phyloP scores from a whole-genome alignment of 37 sponge, comb jelly and placozoan species.

The Hexactinellida sp. region DNA sequence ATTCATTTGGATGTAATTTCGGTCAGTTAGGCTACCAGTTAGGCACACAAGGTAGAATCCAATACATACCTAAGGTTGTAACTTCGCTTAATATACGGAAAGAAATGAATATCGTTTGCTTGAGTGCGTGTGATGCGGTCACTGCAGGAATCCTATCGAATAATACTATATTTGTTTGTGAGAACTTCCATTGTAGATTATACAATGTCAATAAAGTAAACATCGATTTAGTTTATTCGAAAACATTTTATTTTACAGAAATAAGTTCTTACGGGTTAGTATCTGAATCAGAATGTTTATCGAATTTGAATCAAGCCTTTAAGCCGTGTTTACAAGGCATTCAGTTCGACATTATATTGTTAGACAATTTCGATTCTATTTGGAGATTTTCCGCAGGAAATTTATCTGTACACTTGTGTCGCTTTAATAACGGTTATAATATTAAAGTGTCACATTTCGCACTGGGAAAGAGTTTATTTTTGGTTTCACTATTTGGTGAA shows the following conservation, averaged over 20 bases:
- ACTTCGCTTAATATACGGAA: neutral
- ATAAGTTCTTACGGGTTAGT: neutral
- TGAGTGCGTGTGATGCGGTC: neutral
- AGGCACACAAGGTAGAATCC: neutral
- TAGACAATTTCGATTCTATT: constrained; percentile 13
- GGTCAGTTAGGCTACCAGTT: constrained; percentile 67
- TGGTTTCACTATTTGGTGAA: neutral
- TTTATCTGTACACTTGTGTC: neutral
- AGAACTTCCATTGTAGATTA: neutral
- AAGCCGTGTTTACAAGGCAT: neutral
- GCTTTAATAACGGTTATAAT: neutral
- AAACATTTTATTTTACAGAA: neutral
- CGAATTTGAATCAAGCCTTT: neutral
- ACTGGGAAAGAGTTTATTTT: neutral
- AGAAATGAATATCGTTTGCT: neutral
- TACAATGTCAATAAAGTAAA: neutral
- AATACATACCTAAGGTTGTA: neutral
- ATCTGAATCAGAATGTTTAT: neutral
- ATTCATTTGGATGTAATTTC: constrained; percentile 59
- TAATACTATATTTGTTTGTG: neutral
- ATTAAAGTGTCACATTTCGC: neutral
- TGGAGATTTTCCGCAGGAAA: neutral
- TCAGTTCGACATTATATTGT: neutral
- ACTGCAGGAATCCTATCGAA: neutral
- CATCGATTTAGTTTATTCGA: neutral